Evolutionary conservation across 2,113 vertebrate genomes (phyloP).

Genomic region (Alethe diademata): DNA sequence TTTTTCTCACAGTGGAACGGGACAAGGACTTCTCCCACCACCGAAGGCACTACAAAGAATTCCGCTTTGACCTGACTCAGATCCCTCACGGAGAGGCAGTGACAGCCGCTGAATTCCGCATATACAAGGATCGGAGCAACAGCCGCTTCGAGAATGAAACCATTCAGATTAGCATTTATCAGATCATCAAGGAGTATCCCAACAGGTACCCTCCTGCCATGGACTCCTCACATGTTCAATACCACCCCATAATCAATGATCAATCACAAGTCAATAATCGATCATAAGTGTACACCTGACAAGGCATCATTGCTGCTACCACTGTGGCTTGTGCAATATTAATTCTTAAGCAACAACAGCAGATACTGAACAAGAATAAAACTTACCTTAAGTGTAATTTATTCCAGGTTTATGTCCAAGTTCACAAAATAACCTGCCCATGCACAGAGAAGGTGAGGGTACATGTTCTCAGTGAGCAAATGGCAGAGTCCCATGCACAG

Average conservation of each 20-base stretch:
- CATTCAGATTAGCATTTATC: conserved; percentile 92
- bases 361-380: not conserved
- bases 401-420: not conserved
- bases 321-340: not conserved
- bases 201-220: conserved; percentile 80
- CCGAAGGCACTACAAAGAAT: conserved; percentile 95
- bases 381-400: not conserved
- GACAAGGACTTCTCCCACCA: conserved; percentile 98
- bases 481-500: not conserved
- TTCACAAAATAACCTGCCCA: not conserved
- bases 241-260: not conserved
- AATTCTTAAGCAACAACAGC: not conserved
- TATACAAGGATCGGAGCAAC: conserved; percentile 94
- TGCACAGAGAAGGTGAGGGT: not conserved
- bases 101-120: conserved; percentile 94
- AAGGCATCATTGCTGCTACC: not conserved
- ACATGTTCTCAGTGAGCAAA: not conserved
- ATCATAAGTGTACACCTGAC: fast-evolving
- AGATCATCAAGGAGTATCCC: conserved; percentile 93
- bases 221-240: fast-evolving
- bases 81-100: conserved; percentile 95
- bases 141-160: conserved; percentile 90
- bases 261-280: not conserved
- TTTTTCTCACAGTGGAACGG: conserved; percentile 86
- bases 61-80: conserved; percentile 97